A percentile compares a stretch with the other conserved stretches of the same genome.
phyloP scores from a whole-genome alignment of 2,888 invertebrate species.

The Ganaspis brasiliensis region DNA sequence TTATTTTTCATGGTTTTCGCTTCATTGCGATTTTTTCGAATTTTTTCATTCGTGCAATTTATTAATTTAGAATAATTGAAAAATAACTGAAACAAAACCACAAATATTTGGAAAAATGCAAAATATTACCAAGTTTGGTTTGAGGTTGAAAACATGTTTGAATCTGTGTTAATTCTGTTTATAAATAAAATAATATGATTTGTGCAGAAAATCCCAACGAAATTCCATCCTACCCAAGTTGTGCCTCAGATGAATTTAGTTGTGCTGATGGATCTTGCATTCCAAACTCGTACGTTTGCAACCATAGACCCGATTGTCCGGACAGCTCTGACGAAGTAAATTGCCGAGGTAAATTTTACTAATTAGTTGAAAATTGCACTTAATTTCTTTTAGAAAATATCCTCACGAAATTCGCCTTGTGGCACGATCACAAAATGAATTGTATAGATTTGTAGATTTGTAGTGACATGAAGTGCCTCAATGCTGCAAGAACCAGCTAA shows the following conservation, averaged over 20 bases:
- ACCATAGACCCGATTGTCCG: slow-evolving; percentile 83
- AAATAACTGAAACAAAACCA: too few relatives aligned
- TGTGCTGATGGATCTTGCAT: slow-evolving; percentile 83
- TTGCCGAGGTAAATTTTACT: slow-evolving; percentile 76
- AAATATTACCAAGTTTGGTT: too few relatives aligned
- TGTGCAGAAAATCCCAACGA: slow-evolving; percentile 62
- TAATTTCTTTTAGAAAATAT: slow-evolving; percentile 25
- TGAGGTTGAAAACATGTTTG: too few relatives aligned
- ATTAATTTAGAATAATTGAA: too few relatives aligned
- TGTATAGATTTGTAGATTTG: slow-evolving; percentile 56
- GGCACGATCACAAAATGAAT: slow-evolving; percentile 45
- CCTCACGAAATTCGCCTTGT: slow-evolving; percentile 38
- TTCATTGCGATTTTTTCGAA: neutral
- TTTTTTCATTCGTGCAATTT: neutral
- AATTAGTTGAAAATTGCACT: slow-evolving; percentile 5
- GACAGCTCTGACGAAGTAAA: slow-evolving; percentile 84
- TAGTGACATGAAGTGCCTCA: slow-evolving; percentile 57
- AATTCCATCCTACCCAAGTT: slow-evolving; percentile 65
- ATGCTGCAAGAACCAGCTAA: slow-evolving; percentile 65
- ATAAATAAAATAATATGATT: slow-evolving; percentile 1
- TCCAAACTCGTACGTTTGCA: slow-evolving; percentile 80
- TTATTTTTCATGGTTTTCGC: slow-evolving; percentile 39
- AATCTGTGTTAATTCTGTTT: too few relatives aligned
- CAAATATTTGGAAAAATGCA: too few relatives aligned
- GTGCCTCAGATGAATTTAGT: slow-evolving; percentile 80